Evolutionary conservation across 2,888 invertebrate genomes (phyloP), one percentile per base, ranked within the genome.

Genomic region (Galerucella calmariensis): DNA sequence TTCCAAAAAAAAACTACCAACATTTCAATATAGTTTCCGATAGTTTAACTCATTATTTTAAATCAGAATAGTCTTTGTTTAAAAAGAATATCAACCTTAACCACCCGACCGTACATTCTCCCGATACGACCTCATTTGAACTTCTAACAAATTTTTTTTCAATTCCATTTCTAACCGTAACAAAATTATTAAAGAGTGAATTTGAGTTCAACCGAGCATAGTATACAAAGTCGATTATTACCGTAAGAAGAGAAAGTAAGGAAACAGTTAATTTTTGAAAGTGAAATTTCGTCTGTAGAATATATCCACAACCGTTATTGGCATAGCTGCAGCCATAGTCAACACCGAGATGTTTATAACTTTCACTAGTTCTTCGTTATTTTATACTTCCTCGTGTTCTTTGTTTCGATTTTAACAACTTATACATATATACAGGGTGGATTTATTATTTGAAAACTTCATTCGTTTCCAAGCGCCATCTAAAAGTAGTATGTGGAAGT

Each of bases 191-290:
- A 77, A 35, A 77, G 74, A 77, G 76, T 74, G 75, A 77, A 76
- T 75, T 73, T 73, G 44, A 73, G 75, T 46, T 78, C 75, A 72
- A 63, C 75, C 68, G 76, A 77, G 73, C 77, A 76, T 76, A 73
- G 69, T 76, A 35, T 35, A 70, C 67, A 62, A 67, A 66, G 61
- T 73, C 69, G 74, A 74, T 69, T 72, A 77, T 80, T 80, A 80
- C 78, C 77, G 73, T 58, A 72, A 66, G 79, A 83, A 81, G 84
- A 83, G 84, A 84, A 84, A 84, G 84, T 81, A 84, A 35, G 84
- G 84, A 84, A 84, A 84, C 81, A 80, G 79, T 77, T 79, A 72
- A 76, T 82, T 84, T 83, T 83, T 82, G 84, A 84, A 84, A 84
- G 84, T 83, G 84, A 84, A 84, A 84, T 83, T 80, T 63, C n/a